Evolutionary conservation across 2,797 vertebrate genomes (phyloP).

Genomic region (Sylvia borin): DNA sequence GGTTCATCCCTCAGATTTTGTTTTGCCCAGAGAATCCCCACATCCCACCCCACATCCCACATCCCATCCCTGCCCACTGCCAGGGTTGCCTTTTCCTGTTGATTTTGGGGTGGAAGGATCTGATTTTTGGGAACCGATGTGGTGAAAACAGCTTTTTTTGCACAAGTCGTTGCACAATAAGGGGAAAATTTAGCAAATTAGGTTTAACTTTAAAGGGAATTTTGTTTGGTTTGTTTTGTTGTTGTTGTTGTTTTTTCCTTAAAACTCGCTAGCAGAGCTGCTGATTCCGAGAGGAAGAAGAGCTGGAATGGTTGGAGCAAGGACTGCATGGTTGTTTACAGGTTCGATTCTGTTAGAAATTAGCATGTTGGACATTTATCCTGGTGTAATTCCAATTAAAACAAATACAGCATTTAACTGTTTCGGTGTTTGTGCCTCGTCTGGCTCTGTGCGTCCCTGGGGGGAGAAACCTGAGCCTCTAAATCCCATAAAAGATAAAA

Average conservation of each 20-base stretch:
- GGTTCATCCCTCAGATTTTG: not conserved
- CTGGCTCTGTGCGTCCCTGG: not conserved
- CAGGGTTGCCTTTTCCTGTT: not conserved
- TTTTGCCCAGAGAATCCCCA: not conserved
- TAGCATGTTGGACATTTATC: too few species aligned
- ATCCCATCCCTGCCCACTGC: not conserved
- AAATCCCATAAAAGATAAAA: rapidly evolving
- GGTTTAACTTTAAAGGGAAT: too few species aligned
- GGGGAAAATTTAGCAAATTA: too few species aligned
- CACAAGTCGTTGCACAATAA: conserved; percentile 67
- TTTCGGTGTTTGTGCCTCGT: not conserved
- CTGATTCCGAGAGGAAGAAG: too few species aligned
- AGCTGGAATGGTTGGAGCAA: too few species aligned
- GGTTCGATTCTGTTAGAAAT: too few species aligned
- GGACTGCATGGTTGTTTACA: too few species aligned
- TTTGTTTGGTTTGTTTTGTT: too few species aligned
- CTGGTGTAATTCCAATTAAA: too few species aligned
- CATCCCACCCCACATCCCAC: not conserved
- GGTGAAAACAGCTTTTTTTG: conserved; percentile 71
- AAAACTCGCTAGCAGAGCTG: too few species aligned
- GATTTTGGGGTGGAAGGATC: not conserved
- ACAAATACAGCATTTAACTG: too few species aligned
- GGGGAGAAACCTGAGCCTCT: not conserved
- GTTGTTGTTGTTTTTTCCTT: not conserved
- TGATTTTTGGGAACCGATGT: conserved; percentile 36